phyloP scores from a whole-genome alignment of 2,113 vertebrate genomes.

The Atherinomorus stipes region DNA sequence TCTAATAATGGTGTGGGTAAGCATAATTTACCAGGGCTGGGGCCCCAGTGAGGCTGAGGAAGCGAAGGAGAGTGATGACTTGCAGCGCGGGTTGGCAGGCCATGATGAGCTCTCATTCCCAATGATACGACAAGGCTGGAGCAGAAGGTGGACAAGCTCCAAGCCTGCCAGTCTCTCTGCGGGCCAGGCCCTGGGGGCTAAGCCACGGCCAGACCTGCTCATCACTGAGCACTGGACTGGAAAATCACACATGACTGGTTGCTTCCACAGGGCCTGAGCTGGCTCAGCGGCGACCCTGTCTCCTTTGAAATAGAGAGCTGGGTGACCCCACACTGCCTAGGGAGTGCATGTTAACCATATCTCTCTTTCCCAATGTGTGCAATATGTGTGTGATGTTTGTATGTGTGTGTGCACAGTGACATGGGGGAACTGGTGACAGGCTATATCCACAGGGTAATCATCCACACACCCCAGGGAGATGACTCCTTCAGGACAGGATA shows the following conservation, averaged over 20 bases:
- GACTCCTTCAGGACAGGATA: conserved; percentile 62
- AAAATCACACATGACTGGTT: conserved; percentile 82
- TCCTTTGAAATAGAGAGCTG: conserved; percentile 80
- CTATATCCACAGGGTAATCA: conserved; percentile 69
- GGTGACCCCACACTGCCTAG: conserved; percentile 76
- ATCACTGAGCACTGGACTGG: conserved; percentile 76
- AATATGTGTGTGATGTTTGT: conserved; percentile 34
- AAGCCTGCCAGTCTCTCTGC: conserved; percentile 64
- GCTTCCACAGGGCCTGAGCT: conserved; percentile 74
- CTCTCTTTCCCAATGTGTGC: conserved; percentile 43
- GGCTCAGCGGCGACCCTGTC: conserved; percentile 69
- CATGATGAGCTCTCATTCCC: conserved; percentile 72
- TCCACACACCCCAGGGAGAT: conserved; percentile 51
- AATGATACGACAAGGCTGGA: conserved; percentile 69
- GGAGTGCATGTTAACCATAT: conserved; percentile 72
- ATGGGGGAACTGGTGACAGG: conserved; percentile 57
- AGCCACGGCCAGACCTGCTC: conserved; percentile 68
- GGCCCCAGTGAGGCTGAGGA: conserved; percentile 59
- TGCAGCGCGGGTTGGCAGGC: conserved; percentile 63
- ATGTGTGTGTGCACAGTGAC: conserved; percentile 36
- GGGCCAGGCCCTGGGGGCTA: conserved; percentile 58
- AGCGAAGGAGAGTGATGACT: conserved; percentile 63
- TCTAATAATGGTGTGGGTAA: conserved; percentile 81
- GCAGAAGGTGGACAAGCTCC: conserved; percentile 77
- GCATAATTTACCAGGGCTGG: conserved; percentile 75